Percentiles rank a stretch among this genome's conserved stretches.
Conservation (phyloP, 2,888 invertebrate genomes). For the Zaprionus obscuricornis region DNA sequence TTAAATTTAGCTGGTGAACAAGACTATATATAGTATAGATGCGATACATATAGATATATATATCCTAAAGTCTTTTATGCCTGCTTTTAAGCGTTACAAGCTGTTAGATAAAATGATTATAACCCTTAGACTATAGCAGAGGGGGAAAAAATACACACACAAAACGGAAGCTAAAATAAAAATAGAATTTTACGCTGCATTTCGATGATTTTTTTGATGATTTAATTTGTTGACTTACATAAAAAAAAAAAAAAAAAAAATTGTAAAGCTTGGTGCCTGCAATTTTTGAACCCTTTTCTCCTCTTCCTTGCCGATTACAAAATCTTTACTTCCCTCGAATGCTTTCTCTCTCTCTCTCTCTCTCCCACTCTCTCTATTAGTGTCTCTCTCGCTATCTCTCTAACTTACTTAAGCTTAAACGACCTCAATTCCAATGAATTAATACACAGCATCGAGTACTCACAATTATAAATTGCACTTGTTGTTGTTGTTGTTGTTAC, state of each 20-base stretch:
- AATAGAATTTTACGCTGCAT: conserved; percentile 9
- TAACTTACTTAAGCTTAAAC: conserved; percentile 5
- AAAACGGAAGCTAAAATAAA: conserved; percentile 11
- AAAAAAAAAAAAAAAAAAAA: conserved; percentile 27
- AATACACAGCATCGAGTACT: conserved; percentile 12
- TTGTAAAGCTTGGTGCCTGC: conserved; percentile 8
- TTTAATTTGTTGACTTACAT: conserved; percentile 48
- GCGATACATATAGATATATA: too few relatives aligned
- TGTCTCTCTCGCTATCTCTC: neutral
- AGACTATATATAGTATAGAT: too few relatives aligned
- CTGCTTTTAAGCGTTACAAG: too few relatives aligned
- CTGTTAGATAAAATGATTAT: too few relatives aligned
- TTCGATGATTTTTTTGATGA: conserved; percentile 2
- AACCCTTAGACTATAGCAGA: too few relatives aligned
- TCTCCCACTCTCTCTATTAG: neutral
- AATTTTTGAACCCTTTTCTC: conserved; percentile 2
- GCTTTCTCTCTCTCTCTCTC: neutral
- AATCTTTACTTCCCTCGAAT: too few relatives aligned
- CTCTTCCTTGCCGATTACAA: too few relatives aligned
- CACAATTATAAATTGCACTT: conserved; percentile 65
- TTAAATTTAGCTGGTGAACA: too few relatives aligned
- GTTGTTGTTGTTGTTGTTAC: conserved; percentile 4
- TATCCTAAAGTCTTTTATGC: too few relatives aligned
- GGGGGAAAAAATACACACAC: too few relatives aligned
- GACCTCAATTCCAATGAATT: conserved; percentile 50